Conservation (phyloP, 1,140 invertebrate genomes). For the Bicyclus anynana region DNA sequence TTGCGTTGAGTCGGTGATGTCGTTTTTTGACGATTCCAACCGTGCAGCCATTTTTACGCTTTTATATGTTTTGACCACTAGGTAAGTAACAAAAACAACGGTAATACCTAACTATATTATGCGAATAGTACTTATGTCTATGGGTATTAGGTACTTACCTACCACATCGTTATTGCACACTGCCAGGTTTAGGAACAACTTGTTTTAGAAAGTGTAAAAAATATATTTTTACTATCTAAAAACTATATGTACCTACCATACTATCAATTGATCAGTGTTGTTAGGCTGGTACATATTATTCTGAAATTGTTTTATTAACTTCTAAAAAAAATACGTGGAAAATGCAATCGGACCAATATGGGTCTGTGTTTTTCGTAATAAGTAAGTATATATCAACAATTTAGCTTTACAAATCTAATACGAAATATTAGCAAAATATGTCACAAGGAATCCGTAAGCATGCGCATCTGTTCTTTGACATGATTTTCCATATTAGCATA, state of each 20-base stretch:
- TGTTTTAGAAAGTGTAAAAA: no score
- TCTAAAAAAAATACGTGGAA: neutral
- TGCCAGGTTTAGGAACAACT: no score
- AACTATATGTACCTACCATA: neutral
- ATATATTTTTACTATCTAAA: neutral
- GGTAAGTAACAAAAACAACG: no score
- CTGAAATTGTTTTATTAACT: neutral
- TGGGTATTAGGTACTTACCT: no score
- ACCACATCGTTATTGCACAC: no score
- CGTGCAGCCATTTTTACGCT: no score
- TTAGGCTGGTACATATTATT: neutral
- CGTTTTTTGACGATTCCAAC: no score
- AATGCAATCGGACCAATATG: neutral
- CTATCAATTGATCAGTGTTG: neutral
- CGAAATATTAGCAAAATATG: neutral
- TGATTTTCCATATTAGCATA: constrained; percentile 87
- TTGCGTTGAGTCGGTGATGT: no score
- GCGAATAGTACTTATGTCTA: no score
- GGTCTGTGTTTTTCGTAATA: neutral
- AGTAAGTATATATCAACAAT: neutral
- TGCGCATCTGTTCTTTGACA: constrained; percentile 80
- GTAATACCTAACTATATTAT: no score
- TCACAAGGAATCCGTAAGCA: constrained; percentile 48
- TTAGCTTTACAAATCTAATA: neutral
- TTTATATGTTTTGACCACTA: no score